Base-by-base conservation (phyloP, 2,888 invertebrate genomes). In the Synergus itoensis region DNA sequence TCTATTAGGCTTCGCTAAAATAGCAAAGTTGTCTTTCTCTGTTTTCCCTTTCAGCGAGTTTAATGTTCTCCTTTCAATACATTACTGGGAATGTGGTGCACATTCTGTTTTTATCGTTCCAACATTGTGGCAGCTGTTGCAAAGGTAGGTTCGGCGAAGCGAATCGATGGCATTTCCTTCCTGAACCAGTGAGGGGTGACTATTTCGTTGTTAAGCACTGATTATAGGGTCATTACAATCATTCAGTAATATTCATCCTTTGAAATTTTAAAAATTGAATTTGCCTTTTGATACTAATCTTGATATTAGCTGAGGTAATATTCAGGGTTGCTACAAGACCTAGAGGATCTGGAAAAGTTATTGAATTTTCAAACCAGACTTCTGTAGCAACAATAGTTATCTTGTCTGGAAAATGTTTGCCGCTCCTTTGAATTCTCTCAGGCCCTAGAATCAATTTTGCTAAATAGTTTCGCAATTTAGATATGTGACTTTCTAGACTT, bases 131-230 rank as follows among this genome's bases (percentile, higher is more conserved):
- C 85, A 87, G 84, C 83, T 87, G 85, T 84, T 84, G 77, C 81
- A 57, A 77, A 77, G 65, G 79, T 82, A 83, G 75, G 77, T 81
- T 80, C 82, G 79, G 63, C 83, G 78, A 60, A 78, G 80, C 84
- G 79, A 79, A 81, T 82, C 83, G 82, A 84, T 79, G 82, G 80
- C 79, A 75, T 85, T 84, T 87, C 84, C 86, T 85, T 82, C 79
- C 79, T 79, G 80, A 87, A 84, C 78, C 73, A 73, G 73, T 53
- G 28, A 28, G 63, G 60, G 48, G 43, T 64, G 73, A 53, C 67
- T 64, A 43, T 60, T 43, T 75, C 67, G 28, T 60, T 16, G 48
- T 76, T 63, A 21, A 78, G 63, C 57, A 79, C 57, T 79, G 62
- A 79, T 69, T 76, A 65, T 60, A 76, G 48, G 60, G 76, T 53